A percentile compares a stretch with the other conserved stretches of the same genome.
Evolutionary conservation across 2,113 vertebrate species (phyloP).

Genomic region (Arvicanthis niloticus): DNA sequence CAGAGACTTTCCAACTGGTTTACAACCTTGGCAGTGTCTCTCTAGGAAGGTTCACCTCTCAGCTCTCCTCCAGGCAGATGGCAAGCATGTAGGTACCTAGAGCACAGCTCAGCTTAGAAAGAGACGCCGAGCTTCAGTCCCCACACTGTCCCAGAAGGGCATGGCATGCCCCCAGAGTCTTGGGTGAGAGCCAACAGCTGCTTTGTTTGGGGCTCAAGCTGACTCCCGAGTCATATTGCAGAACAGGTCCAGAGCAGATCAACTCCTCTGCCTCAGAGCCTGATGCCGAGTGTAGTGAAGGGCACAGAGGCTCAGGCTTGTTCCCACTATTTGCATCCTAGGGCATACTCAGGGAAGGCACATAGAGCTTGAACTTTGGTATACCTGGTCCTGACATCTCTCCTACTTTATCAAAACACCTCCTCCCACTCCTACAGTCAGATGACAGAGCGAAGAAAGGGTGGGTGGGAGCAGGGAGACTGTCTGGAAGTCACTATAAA

Average conservation of each 20-base stretch:
- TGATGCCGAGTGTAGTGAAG: background rate
- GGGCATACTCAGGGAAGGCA: rapidly evolving
- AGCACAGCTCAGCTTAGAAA: background rate
- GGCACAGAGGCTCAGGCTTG: rapidly evolving
- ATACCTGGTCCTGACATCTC: background rate
- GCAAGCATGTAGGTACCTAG: background rate
- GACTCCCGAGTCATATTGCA: background rate
- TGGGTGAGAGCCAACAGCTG: background rate
- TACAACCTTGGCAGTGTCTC: rapidly evolving
- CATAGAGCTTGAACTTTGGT: background rate
- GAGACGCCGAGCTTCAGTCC: background rate
- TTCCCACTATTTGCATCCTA: rapidly evolving
- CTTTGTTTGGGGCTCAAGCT: rapidly evolving
- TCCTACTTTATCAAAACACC: background rate
- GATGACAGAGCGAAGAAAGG: too few species aligned
- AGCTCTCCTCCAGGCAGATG: background rate
- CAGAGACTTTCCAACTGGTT: background rate
- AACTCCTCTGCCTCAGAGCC: background rate
- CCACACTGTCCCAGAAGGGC: background rate
- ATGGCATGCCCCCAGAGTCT: background rate
- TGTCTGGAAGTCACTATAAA: background rate
- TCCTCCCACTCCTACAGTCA: background rate
- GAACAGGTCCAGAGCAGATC: background rate
- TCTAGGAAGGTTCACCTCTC: background rate
- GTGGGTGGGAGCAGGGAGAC: background rate